Percentiles rank a stretch among this genome's conserved stretches.
phyloP scores from a whole-genome alignment of 1,140 invertebrate species.

The Dendroctonus valens region DNA sequence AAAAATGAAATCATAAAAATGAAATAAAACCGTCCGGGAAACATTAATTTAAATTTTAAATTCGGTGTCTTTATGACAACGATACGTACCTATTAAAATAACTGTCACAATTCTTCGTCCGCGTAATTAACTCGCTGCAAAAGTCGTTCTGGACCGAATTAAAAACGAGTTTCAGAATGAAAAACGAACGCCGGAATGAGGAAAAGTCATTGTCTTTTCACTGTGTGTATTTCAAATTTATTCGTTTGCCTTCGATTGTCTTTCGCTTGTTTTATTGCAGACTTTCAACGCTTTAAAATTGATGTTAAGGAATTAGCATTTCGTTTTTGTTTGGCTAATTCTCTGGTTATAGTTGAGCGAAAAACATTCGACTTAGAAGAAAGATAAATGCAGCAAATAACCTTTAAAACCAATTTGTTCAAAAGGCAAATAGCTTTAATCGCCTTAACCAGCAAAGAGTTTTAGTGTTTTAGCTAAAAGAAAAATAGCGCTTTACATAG shows the following conservation, averaged over 20 bases:
- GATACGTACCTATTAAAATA: slow-evolving; percentile 22
- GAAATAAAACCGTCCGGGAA: slow-evolving; percentile 14
- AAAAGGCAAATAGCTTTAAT: slow-evolving; percentile 27
- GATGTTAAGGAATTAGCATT: too few species aligned
- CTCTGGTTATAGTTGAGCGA: too few species aligned
- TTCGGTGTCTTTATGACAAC: slow-evolving; percentile 20
- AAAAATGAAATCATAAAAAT: slow-evolving; percentile 18
- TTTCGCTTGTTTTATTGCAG: too few species aligned
- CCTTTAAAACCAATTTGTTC: slow-evolving; percentile 23
- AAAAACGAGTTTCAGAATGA: slow-evolving; percentile 14
- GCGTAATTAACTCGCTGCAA: slow-evolving; percentile 11
- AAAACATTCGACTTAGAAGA: too few species aligned
- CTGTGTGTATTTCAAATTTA: slow-evolving; percentile 1
- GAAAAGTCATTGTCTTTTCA: slow-evolving; percentile 1
- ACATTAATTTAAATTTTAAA: slow-evolving; percentile 20
- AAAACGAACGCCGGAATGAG: background rate
- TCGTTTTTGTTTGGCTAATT: too few species aligned
- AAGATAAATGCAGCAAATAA: slow-evolving; percentile 10
- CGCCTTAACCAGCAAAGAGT: slow-evolving; percentile 22
- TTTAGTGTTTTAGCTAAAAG: slow-evolving; percentile 19
- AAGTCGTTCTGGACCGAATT: slow-evolving; percentile 5
- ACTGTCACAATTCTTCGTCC: slow-evolving; percentile 18
- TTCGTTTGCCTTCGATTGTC: background rate
- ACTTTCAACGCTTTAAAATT: too few species aligned
- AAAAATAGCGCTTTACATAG: slow-evolving; percentile 24